phyloP scores from a whole-genome alignment of 2,797 vertebrate genomes.

The Accipiter fasciatus region DNA sequence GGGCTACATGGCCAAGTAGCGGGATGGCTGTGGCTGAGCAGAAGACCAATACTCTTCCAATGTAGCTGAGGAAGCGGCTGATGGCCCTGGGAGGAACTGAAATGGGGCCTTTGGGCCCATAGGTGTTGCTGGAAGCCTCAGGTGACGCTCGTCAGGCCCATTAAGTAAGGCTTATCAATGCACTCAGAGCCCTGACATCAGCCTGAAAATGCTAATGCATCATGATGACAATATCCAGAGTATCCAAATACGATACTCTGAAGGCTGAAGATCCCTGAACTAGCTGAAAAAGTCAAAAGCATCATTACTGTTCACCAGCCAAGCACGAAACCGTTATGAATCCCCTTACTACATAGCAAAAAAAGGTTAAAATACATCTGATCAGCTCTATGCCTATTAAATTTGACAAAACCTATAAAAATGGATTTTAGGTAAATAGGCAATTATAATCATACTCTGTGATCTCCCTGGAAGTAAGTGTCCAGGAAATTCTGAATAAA shows the following conservation, averaged over 20 bases:
- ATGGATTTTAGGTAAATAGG: neutral
- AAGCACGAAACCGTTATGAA: neutral
- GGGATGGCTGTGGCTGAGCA: neutral
- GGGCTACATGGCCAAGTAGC: neutral
- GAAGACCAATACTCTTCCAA: neutral
- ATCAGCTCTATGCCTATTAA: neutral
- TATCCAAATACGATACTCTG: neutral
- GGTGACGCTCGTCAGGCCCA: neutral
- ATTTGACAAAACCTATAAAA: neutral
- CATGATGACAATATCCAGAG: neutral
- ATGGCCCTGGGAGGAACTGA: rapidly evolving
- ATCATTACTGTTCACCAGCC: neutral
- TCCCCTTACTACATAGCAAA: neutral
- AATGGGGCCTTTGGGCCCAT: neutral
- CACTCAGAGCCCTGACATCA: neutral
- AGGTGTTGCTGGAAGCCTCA: neutral
- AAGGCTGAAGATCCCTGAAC: neutral
- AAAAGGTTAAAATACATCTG: neutral
- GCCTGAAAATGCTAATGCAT: neutral
- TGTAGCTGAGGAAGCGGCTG: neutral
- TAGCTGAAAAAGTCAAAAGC: neutral
- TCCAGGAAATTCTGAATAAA: neutral
- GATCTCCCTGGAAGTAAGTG: neutral
- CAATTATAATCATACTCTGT: neutral
- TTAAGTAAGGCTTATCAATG: neutral